Percentiles rank a stretch among this genome's conserved stretches.
These are phyloP conservation scores for Galaxea fascicularis DNA, from an alignment of 92 coral and sea anemone species.

Conservation along the genomic window DNA sequence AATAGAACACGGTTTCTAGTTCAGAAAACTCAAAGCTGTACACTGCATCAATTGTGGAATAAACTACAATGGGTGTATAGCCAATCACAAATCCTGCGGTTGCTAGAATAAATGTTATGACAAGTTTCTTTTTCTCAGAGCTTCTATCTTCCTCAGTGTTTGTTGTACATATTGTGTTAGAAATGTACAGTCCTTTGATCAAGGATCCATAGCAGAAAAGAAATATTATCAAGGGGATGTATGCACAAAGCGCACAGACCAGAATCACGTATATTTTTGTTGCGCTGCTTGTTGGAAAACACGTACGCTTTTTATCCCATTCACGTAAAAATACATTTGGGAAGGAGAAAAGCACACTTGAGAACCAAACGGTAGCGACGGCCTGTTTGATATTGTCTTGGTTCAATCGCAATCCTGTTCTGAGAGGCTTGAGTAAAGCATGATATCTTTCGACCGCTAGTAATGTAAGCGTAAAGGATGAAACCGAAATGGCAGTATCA, in stretches of 20 bases:
- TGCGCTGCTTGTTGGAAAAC: background rate
- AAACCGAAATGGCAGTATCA: background rate
- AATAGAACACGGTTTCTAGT: no score
- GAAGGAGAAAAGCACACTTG: background rate
- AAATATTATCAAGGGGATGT: background rate
- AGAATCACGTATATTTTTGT: background rate
- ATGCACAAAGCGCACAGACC: background rate
- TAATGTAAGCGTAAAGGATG: background rate
- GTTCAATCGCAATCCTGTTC: background rate
- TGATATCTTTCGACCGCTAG: constrained; percentile 6
- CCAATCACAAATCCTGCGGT: no score
- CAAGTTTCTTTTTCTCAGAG: constrained; percentile 21
- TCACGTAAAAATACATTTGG: background rate
- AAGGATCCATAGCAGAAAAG: constrained; percentile 18
- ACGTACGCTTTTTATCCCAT: background rate
- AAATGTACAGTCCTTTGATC: constrained; percentile 6
- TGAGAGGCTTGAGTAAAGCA: background rate
- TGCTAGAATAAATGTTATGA: no score
- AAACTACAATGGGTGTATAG: no score
- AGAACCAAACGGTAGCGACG: background rate
- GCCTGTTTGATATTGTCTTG: background rate
- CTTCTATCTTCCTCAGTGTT: background rate
- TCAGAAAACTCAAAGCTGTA: no score
- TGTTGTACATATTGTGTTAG: background rate
- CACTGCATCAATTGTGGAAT: no score